Base-by-base conservation (phyloP, 1,140 invertebrate genomes). In the Saxidomus purpurata region DNA sequence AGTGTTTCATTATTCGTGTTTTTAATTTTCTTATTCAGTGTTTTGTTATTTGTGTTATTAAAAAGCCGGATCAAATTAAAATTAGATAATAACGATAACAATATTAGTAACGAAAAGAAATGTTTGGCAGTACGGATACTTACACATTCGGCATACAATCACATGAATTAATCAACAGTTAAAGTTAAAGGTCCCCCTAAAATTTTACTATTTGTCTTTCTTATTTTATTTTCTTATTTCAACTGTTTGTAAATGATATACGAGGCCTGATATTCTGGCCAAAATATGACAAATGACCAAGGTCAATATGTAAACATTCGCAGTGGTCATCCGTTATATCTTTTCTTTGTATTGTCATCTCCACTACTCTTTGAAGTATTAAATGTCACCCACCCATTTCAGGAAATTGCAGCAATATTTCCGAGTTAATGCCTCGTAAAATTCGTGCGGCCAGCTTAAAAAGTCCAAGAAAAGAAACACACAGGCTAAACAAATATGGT, bases 161-260 rank as follows among this genome's bases (percentile, higher is more conserved):
- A n/a, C n/a, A n/a, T n/a, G n/a, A n/a, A n/a, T n/a, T n/a, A n/a
- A n/a, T n/a, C n/a, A n/a, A n/a, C n/a, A n/a, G n/a, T n/a, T n/a
- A n/a, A n/a, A n/a, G n/a, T n/a, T n/a, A n/a, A n/a, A n/a, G n/a
- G n/a, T n/a, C n/a, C n/a, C n/a, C n/a, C n/a, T n/a, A n/a, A n/a
- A n/a, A n/a, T n/a, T n/a, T n/a, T n/a, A n/a, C n/a, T n/a, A n/a
- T n/a, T n/a, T n/a, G n/a, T n/a, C n/a, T n/a, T n/a, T n/a, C n/a
- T n/a, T n/a, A n/a, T n/a, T n/a, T n/a, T n/a, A n/a, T n/a, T n/a
- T n/a, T n/a, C n/a, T n/a, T n/a, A n/a, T n/a, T n/a, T n/a, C n/a
- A n/a, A n/a, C n/a, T n/a, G n/a, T n/a, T n/a, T n/a, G n/a, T n/a
- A 71, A 71, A 71, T 71, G 67, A 71, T 71, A 6, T 38, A 63